Conservation (phyloP, 2,113 vertebrate genomes). For the Corythaixoides concolor region DNA sequence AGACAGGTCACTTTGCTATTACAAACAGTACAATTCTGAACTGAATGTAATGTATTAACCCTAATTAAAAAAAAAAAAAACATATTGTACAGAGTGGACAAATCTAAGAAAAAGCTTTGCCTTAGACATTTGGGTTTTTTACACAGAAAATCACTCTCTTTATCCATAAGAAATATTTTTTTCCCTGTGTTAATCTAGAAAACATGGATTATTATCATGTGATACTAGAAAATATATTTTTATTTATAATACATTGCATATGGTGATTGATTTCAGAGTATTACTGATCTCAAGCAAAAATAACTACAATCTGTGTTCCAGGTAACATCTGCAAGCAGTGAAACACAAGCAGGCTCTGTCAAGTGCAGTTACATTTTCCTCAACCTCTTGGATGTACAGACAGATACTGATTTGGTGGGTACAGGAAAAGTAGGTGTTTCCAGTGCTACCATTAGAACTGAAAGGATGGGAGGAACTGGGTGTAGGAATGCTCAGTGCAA, state of each 20-base stretch:
- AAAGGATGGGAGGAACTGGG: not conserved
- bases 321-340: not conserved
- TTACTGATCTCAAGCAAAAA: not conserved
- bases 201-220: not conserved
- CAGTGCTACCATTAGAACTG: not conserved
- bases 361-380: not conserved
- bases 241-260: not conserved
- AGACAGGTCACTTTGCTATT: not conserved
- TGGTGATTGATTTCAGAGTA: not conserved
- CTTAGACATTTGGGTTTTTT: not conserved
- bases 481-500: not conserved
- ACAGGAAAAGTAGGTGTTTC: not conserved
- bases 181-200: not conserved
- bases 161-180: not conserved
- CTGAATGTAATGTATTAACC: not conserved
- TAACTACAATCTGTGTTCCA: not conserved
- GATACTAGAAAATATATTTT: not conserved
- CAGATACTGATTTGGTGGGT: not conserved
- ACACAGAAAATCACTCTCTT: not conserved
- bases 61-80: not conserved
- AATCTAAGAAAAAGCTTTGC: not conserved
- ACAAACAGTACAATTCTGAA: not conserved
- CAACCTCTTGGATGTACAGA: not conserved
- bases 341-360: not conserved
- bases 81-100: not conserved